Evolutionary conservation across 2,113 vertebrate genomes (phyloP).

Genomic region (Podarcis cretensis): DNA sequence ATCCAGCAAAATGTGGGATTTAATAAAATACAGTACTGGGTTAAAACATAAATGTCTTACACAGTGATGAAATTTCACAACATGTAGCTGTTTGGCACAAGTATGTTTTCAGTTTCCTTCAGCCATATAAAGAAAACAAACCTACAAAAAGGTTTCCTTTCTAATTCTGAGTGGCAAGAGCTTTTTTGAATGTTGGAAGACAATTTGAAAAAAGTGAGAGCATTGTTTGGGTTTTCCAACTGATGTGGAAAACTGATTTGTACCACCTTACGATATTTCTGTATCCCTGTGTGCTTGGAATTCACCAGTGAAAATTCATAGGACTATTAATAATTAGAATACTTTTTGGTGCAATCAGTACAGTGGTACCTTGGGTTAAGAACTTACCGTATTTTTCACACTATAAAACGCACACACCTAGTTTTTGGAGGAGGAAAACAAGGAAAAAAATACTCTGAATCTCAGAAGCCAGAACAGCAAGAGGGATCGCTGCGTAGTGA

Average conservation of each 20-base stretch:
- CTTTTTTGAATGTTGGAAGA: background rate
- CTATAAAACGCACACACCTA: no score
- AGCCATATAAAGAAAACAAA: background rate
- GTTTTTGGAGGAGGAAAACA: no score
- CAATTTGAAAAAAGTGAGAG: background rate
- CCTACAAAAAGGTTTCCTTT: background rate
- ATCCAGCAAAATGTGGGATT: slow-evolving; percentile 3
- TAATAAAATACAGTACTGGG: slow-evolving; percentile 4
- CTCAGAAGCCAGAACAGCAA: no score
- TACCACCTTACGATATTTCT: background rate
- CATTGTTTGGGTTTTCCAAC: background rate
- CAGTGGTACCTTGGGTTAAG: no score
- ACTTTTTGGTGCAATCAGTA: background rate
- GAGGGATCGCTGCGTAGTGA: no score
- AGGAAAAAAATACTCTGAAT: no score
- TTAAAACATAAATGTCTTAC: background rate
- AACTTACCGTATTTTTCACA: no score
- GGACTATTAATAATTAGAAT: background rate
- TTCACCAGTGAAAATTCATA: background rate
- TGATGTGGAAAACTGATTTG: no score
- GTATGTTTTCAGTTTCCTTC: background rate
- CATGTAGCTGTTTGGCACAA: background rate
- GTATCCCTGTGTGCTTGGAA: background rate
- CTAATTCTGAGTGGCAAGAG: background rate
- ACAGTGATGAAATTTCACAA: background rate